Evolutionary conservation across 2,888 invertebrate species (phyloP).

Genomic region (Syritta pipiens): DNA sequence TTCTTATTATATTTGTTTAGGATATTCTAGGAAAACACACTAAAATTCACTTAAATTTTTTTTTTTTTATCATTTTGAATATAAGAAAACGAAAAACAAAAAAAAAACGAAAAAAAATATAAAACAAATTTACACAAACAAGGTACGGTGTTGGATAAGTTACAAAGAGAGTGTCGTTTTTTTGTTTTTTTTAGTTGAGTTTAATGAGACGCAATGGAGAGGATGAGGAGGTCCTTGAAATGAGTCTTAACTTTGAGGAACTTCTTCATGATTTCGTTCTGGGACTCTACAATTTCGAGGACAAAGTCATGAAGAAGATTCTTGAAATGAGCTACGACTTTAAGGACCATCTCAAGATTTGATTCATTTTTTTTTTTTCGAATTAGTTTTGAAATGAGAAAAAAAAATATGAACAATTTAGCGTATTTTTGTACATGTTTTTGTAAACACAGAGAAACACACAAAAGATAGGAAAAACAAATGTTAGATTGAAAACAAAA

Average conservation of each 20-base stretch:
- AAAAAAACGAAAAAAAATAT: not conserved
- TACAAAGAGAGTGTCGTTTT: not conserved
- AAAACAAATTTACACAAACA: slow-evolving; percentile 27
- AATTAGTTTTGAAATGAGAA: not conserved
- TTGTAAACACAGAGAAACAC: slow-evolving; percentile 15
- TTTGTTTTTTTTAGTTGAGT: not conserved
- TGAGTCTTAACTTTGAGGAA: too few relatives aligned
- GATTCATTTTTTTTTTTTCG: not conserved
- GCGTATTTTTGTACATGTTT: slow-evolving; percentile 24
- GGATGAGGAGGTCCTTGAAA: too few relatives aligned
- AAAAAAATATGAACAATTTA: slow-evolving; percentile 8
- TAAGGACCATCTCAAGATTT: too few relatives aligned
- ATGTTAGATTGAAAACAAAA: slow-evolving; percentile 14
- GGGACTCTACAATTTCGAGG: too few relatives aligned
- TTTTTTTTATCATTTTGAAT: not conserved
- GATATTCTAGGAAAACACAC: slow-evolving; percentile 67
- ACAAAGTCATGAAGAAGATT: too few relatives aligned
- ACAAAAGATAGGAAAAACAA: slow-evolving; percentile 21
- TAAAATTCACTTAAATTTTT: slow-evolving; percentile 30
- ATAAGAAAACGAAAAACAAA: too few relatives aligned
- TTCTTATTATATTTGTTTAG: slow-evolving; percentile 24
- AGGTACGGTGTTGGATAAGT: slow-evolving; percentile 52
- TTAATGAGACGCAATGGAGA: not conserved
- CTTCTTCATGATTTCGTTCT: too few relatives aligned
- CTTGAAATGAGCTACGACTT: too few relatives aligned